phyloP scores from a whole-genome alignment of 1,140 invertebrate genomes.

The Pemphigus obesinymphae region DNA sequence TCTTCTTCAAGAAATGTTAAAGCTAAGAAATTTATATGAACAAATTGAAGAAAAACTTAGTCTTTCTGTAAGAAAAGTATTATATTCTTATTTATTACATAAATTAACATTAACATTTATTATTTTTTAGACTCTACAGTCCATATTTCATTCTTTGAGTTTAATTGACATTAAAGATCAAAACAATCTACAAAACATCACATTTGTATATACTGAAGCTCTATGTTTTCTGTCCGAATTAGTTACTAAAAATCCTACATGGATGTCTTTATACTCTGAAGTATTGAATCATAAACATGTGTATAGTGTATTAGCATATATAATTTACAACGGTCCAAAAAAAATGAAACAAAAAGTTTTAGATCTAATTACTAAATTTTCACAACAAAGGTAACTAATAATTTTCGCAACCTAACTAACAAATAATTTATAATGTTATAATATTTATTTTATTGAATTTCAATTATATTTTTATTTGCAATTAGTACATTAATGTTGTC shows the following conservation, averaged over 20 bases:
- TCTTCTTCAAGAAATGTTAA: constrained; percentile 33
- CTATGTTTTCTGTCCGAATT: constrained; percentile 18
- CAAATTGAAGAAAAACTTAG: constrained; percentile 18
- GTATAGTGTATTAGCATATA: constrained; percentile 10
- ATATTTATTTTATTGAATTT: background rate
- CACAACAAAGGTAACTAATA: constrained; percentile 9
- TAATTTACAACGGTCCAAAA: constrained; percentile 26
- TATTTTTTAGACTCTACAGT: constrained; percentile 13
- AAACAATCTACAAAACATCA: constrained; percentile 8
- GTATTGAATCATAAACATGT: constrained; percentile 34
- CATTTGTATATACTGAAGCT: background rate
- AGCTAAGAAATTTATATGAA: constrained; percentile 12
- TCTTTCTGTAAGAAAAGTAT: background rate
- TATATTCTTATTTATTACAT: background rate
- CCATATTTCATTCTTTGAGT: constrained; percentile 12
- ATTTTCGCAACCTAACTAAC: background rate
- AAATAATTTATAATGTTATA: background rate
- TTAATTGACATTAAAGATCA: background rate
- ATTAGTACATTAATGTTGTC: constrained; percentile 22
- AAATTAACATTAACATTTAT: background rate
- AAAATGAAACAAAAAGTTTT: constrained; percentile 15
- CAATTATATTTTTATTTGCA: background rate
- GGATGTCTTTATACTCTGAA: constrained; percentile 35
- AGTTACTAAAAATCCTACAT: background rate
- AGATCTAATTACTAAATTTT: constrained; percentile 30